phyloP scores from a whole-genome alignment of 2,888 invertebrate species.

The Merodon equestris region DNA sequence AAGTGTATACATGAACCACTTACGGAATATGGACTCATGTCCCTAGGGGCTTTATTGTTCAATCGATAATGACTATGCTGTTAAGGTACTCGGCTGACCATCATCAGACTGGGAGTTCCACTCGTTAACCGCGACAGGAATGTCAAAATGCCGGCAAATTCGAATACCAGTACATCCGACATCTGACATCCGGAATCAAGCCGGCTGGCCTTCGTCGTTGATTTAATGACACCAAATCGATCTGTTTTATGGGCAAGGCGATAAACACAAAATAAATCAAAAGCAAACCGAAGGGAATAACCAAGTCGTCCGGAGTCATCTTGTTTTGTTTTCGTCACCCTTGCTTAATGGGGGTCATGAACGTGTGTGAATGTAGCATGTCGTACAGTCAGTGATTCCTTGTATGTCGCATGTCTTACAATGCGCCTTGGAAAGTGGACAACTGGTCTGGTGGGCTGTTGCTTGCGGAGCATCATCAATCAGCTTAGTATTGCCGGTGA shows the following conservation, averaged over 20 bases:
- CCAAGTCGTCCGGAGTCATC: background rate
- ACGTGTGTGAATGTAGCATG: background rate
- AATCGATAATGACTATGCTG: constrained; percentile 34
- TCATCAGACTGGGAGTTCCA: constrained; percentile 12
- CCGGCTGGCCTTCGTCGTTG: constrained; percentile 38
- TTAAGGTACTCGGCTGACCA: constrained; percentile 37
- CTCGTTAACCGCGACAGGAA: background rate
- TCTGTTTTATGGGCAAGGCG: constrained; percentile 50
- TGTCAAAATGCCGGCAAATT: background rate
- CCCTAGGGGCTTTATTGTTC: constrained; percentile 35
- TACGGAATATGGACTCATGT: background rate
- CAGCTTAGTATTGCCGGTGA: constrained; percentile 52
- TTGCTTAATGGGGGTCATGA: background rate
- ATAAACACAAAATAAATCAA: constrained; percentile 44
- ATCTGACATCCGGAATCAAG: constrained; percentile 24
- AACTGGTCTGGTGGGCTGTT: constrained; percentile 8
- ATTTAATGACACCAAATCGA: constrained; percentile 48
- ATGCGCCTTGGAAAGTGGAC: too few species aligned
- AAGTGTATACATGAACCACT: background rate
- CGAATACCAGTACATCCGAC: too few species aligned
- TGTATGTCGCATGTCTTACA: too few species aligned
- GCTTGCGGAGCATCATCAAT: constrained; percentile 44
- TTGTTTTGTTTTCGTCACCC: constrained; percentile 21
- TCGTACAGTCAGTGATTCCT: too few species aligned
- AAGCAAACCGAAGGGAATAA: background rate